These are phyloP conservation scores for Pristionchus japonicus DNA, from an alignment of 2,888 invertebrate species.

Conservation along the genomic window DNA sequence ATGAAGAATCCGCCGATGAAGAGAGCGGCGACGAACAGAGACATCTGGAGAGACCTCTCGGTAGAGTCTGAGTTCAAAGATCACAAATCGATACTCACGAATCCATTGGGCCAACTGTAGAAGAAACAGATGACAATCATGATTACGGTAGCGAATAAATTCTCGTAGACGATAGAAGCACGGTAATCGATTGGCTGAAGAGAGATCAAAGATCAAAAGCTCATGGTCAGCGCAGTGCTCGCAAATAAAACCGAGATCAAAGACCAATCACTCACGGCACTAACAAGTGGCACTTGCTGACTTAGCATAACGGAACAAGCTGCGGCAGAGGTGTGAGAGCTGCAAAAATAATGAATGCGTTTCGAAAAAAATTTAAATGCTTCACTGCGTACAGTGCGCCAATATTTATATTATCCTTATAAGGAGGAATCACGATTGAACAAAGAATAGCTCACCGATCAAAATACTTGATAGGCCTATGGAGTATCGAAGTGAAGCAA, in stretches of 20 bases:
- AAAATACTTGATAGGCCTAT: conserved; percentile 44
- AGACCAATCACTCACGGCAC: conserved; percentile 35
- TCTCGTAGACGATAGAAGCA: conserved; percentile 30
- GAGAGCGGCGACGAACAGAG: background rate
- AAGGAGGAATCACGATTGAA: background rate
- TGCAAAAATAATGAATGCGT: too few species aligned
- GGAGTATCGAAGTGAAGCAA: conserved; percentile 28
- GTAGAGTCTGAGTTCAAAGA: background rate
- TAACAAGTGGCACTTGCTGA: conserved; percentile 24
- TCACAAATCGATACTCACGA: background rate
- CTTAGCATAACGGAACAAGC: conserved; percentile 34
- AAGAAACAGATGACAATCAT: conserved; percentile 21
- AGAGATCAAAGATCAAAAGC: background rate
- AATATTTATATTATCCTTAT: too few species aligned
- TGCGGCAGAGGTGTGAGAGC: conserved; percentile 11
- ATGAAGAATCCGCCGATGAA: background rate
- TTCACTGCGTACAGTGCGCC: too few species aligned
- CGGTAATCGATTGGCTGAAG: conserved; percentile 41
- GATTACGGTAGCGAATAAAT: background rate
- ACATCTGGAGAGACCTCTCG: background rate
- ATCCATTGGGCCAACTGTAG: conserved; percentile 38
- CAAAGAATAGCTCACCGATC: background rate
- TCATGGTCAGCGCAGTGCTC: background rate
- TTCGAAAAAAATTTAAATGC: too few species aligned
- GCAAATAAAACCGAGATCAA: background rate